Base-by-base conservation (phyloP, 2,113 vertebrate species). In the Myotis lucifugus region DNA sequence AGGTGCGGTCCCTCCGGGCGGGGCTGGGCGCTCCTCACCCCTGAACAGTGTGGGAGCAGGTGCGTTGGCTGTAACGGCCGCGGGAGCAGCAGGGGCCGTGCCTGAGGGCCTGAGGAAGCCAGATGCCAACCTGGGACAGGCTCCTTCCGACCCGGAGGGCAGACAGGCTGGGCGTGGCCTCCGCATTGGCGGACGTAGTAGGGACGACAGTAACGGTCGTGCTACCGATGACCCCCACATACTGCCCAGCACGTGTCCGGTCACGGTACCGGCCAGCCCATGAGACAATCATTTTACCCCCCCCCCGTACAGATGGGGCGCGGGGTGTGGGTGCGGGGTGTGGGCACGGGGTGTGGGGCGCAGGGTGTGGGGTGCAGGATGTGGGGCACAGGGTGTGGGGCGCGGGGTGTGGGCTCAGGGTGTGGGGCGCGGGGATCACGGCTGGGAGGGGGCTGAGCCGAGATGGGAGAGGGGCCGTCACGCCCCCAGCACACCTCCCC, bases 101-200 rank as follows among this genome's bases (percentile, higher is more conserved):
- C 52, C 74, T 3, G 7, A 87, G 34, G 73, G 27, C 1, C 34
- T 1, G 34, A 46, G 64, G 34, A 29, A 66, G 46, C 21, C 86
- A n/a, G 42, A 40, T 27, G 42, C 74, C 11, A 7, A 12, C 5
- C 8, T 5, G 40, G 34, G 54, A 27, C 37, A 29, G 67, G n/a
- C 5, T 86, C 40, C 0, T 61, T 54, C 4, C 15, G n/a, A 40
- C 25, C 52, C 34, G 18, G 7, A 4, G 10, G 2, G 8, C 7
- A 12, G 27, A 17, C 10, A 8, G 7, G 5, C 9, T 15, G 59
- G 34, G 50, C 5, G 1, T 4, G 3, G 3, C 42, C 19, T 52
- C 10, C 5, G 42, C 14, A 1, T 4, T 4, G n/a, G 42, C 42
- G 1, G 6, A 52, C 0, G 0, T 0, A 5, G 4, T 9, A 25